phyloP scores from a whole-genome alignment of 2,113 vertebrate species.

The Marcusenius ussheri region DNA sequence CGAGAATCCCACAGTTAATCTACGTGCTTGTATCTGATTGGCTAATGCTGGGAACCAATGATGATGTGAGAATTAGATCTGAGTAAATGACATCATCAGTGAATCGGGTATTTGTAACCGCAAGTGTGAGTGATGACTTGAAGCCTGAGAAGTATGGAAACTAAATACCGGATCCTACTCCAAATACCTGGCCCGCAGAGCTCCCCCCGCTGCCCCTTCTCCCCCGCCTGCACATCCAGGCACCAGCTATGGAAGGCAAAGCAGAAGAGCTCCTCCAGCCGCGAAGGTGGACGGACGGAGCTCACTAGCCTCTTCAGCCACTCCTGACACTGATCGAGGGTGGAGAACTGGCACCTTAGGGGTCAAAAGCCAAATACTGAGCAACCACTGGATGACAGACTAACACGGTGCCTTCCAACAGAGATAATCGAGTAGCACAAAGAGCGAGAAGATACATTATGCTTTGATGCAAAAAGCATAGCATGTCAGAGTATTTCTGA shows the following conservation, averaged over 20 bases:
- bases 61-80: background rate
- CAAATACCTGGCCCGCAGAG: slow-evolving; percentile 80
- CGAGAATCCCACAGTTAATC: background rate
- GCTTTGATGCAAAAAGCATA: background rate
- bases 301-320: slow-evolving; percentile 84
- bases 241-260: slow-evolving; percentile 96
- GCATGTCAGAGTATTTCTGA: too few relatives aligned
- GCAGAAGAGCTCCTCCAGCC: slow-evolving; percentile 90
- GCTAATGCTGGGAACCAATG: background rate
- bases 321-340: slow-evolving; percentile 94
- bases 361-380: background rate
- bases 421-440: background rate
- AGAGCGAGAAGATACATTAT: background rate
- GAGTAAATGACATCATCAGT: background rate
- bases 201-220: slow-evolving; percentile 92
- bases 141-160: background rate
- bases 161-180: background rate
- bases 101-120: background rate
- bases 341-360: slow-evolving; percentile 86
- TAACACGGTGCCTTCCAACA: background rate
- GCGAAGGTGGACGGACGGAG: slow-evolving; percentile 74
- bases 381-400: background rate
- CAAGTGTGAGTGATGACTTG: background rate
- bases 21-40: background rate
- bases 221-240: slow-evolving; percentile 83